Conservation (phyloP, 2,113 vertebrate genomes). For the Herpetotheres cachinnans region DNA sequence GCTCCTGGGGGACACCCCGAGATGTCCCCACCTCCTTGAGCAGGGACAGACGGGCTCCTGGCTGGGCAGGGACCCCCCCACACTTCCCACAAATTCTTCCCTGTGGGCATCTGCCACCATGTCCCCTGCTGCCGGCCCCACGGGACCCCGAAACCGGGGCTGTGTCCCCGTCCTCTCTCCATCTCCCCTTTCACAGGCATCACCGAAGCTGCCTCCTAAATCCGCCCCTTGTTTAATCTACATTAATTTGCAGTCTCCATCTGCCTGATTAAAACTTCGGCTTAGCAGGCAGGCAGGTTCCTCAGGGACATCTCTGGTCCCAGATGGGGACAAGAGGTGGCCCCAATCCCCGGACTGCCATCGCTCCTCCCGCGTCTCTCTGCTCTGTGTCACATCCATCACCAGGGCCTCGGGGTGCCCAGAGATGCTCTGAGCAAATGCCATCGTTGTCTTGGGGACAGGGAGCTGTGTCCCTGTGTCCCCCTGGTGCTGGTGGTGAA, state of each 20-base stretch:
- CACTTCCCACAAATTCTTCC: not conserved
- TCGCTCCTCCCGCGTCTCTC: not conserved
- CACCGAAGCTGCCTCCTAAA: not conserved
- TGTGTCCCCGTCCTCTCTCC: not conserved
- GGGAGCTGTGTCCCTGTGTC: not conserved
- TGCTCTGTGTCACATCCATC: not conserved
- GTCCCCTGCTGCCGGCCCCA: too few species aligned
- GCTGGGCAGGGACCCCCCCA: not conserved
- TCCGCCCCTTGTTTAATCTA: not conserved
- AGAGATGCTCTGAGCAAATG: not conserved
- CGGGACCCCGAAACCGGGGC: rapidly evolving
- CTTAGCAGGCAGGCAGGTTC: not conserved
- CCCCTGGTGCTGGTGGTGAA: not conserved
- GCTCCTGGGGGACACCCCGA: not conserved
- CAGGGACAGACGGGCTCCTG: rapidly evolving
- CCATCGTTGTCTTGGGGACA: not conserved
- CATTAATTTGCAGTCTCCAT: constrained; percentile 34
- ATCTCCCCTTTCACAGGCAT: not conserved
- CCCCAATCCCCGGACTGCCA: not conserved
- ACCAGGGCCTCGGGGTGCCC: rapidly evolving
- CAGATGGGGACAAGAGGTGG: not conserved
- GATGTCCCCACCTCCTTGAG: not conserved
- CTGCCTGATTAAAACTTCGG: not conserved
- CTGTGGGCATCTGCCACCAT: too few species aligned
- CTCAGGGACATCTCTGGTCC: not conserved